These are phyloP conservation scores for Sebastes matsubarae DNA, from an alignment of 2,797 vertebrate species.

Conservation along the genomic window DNA sequence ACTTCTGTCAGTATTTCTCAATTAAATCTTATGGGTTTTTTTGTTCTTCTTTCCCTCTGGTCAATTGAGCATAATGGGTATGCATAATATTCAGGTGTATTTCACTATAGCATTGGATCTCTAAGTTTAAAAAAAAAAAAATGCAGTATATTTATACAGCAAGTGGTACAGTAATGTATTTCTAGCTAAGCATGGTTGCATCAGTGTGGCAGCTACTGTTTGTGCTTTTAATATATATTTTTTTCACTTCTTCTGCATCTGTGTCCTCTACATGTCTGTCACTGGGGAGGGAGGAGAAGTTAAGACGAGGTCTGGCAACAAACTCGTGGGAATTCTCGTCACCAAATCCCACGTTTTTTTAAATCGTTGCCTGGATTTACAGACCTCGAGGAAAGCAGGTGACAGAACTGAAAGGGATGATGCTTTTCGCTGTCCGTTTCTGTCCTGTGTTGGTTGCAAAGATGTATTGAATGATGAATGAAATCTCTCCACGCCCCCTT, in stretches of 20 bases:
- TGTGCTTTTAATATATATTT: slow-evolving; percentile 69
- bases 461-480: slow-evolving; percentile 13
- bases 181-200: slow-evolving; percentile 84
- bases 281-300: slow-evolving; percentile 5
- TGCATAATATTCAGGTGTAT: slow-evolving; percentile 81
- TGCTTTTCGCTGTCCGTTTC: slow-evolving; percentile 15
- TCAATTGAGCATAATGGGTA: slow-evolving; percentile 76
- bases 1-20: slow-evolving; percentile 76
- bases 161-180: slow-evolving; percentile 82
- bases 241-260: slow-evolving; percentile 43
- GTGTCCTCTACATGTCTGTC: slow-evolving; percentile 53
- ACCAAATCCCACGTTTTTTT: slow-evolving; percentile 13
- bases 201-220: slow-evolving; percentile 82
- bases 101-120: slow-evolving; percentile 80
- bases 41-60: slow-evolving; percentile 58
- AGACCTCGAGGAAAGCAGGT: slow-evolving; percentile 39
- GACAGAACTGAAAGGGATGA: slow-evolving; percentile 19
- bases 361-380: slow-evolving; percentile 20
- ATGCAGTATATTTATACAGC: slow-evolving; percentile 84
- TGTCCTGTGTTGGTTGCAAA: slow-evolving; percentile 7
- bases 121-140: slow-evolving; percentile 65
- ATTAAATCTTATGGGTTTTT: slow-evolving; percentile 27
- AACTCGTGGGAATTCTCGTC: background rate
- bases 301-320: slow-evolving; percentile 40
- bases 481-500: slow-evolving; percentile 49